phyloP scores from a whole-genome alignment of 2,888 invertebrate genomes.

The Dexiosoma caninum region DNA sequence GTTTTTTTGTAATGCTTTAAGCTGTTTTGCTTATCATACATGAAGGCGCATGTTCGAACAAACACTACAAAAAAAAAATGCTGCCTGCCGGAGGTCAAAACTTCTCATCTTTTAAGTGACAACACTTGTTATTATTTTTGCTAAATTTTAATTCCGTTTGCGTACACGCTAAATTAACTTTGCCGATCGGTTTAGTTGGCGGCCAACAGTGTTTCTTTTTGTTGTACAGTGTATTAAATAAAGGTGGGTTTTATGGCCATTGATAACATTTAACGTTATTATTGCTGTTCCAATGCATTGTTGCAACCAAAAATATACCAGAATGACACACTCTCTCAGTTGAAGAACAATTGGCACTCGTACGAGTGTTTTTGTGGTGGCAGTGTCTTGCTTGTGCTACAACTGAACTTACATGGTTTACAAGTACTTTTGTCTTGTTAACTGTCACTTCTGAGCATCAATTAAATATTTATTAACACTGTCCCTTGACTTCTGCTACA shows the following conservation, averaged over 20 bases:
- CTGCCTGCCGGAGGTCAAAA: slow-evolving; percentile 31
- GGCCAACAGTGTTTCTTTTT: background rate
- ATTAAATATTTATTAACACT: slow-evolving; percentile 63
- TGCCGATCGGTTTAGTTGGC: background rate
- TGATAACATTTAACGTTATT: slow-evolving; percentile 60
- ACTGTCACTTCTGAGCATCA: slow-evolving; percentile 59
- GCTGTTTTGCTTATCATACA: slow-evolving; percentile 29
- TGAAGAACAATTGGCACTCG: slow-evolving; percentile 4
- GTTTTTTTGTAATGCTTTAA: slow-evolving; percentile 49
- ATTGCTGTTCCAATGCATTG: background rate
- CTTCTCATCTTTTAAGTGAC: slow-evolving; percentile 57
- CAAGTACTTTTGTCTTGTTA: slow-evolving; percentile 55
- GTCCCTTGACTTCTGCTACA: slow-evolving; percentile 30
- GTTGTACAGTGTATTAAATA: slow-evolving; percentile 10
- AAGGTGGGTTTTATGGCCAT: slow-evolving; percentile 47
- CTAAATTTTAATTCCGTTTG: slow-evolving; percentile 46
- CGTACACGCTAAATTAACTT: slow-evolving; percentile 14
- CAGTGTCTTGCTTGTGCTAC: slow-evolving; percentile 1
- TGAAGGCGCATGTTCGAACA: slow-evolving; percentile 17
- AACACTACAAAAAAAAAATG: background rate
- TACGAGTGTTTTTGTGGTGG: background rate
- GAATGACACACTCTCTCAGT: slow-evolving; percentile 6
- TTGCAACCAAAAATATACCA: slow-evolving; percentile 8
- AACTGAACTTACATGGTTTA: slow-evolving; percentile 38
- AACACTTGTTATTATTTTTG: slow-evolving; percentile 60